Conservation (phyloP, 2,113 vertebrate genomes). For the Gasterosteus aculeatus region DNA sequence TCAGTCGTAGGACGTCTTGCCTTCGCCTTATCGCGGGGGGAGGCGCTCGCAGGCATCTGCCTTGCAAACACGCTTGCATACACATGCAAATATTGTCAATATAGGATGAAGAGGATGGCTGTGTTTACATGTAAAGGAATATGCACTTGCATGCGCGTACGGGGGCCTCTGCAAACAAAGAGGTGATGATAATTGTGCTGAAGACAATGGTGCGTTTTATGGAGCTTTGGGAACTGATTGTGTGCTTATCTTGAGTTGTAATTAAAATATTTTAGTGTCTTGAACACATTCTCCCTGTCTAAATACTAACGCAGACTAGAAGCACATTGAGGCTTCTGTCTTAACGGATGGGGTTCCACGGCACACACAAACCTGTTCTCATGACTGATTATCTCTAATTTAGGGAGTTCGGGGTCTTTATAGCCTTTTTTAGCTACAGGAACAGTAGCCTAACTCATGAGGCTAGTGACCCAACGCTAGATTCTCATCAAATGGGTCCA, state of each 20-base stretch:
- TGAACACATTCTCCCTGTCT: slow-evolving; percentile 48
- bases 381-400: slow-evolving; percentile 18
- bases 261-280: slow-evolving; percentile 72
- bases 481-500: not conserved
- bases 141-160: slow-evolving; percentile 2
- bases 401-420: not conserved
- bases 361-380: slow-evolving; percentile 16
- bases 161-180: slow-evolving; percentile 66
- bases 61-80: slow-evolving; percentile 59
- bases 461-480: slow-evolving; percentile 7
- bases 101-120: slow-evolving; percentile 49
- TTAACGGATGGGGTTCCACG: slow-evolving; percentile 29
- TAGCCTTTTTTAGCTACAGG: slow-evolving; percentile 5
- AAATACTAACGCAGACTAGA: slow-evolving; percentile 55
- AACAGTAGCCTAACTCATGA: slow-evolving; percentile 9
- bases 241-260: slow-evolving; percentile 72
- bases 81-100: slow-evolving; percentile 57
- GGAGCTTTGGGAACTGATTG: slow-evolving; percentile 56
- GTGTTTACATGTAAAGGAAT: slow-evolving; percentile 26
- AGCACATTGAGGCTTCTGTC: slow-evolving; percentile 33
- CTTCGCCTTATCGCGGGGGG: slow-evolving; percentile 60
- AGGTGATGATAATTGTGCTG: slow-evolving; percentile 58
- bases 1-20: slow-evolving; percentile 44
- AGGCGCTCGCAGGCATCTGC: slow-evolving; percentile 61
- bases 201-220: slow-evolving; percentile 57